phyloP scores from a whole-genome alignment of 2,113 vertebrate species.

The Arothron firmamentum region DNA sequence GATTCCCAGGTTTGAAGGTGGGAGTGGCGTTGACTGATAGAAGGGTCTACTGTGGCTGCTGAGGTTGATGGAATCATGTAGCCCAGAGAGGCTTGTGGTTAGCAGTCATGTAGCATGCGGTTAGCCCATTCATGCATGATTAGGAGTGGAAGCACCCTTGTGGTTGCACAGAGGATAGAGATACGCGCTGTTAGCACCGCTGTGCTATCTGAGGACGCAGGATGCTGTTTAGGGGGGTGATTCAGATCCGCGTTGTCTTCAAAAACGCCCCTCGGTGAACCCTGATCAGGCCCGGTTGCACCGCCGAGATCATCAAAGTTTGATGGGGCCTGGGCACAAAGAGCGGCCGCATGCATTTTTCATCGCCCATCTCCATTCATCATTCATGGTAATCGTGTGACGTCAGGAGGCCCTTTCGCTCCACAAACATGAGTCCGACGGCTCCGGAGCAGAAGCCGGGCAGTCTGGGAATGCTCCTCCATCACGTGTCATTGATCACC shows the following conservation, averaged over 20 bases:
- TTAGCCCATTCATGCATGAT: too few species aligned
- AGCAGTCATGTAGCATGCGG: too few species aligned
- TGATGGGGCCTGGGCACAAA: conserved; percentile 48
- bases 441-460: conserved; percentile 27
- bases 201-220: too few species aligned
- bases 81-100: too few species aligned
- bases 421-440: conserved; percentile 4
- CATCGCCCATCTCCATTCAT: conserved; percentile 40
- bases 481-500: conserved; percentile 65
- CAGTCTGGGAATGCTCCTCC: conserved; percentile 41
- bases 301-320: conserved; percentile 49
- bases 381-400: conserved; percentile 49
- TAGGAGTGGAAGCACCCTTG: too few species aligned
- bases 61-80: too few species aligned
- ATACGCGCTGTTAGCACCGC: too few species aligned
- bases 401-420: conserved; percentile 24
- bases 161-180: too few species aligned
- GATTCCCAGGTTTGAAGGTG: too few species aligned
- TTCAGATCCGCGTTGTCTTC: not conserved
- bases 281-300: conserved; percentile 26
- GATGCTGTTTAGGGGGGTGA: too few species aligned
- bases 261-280: conserved; percentile 20
- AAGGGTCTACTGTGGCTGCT: too few species aligned
- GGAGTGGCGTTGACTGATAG: too few species aligned
- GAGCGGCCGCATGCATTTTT: conserved; percentile 51